phyloP scores from a whole-genome alignment of 2,888 invertebrate genomes.

The Altica lythri region DNA sequence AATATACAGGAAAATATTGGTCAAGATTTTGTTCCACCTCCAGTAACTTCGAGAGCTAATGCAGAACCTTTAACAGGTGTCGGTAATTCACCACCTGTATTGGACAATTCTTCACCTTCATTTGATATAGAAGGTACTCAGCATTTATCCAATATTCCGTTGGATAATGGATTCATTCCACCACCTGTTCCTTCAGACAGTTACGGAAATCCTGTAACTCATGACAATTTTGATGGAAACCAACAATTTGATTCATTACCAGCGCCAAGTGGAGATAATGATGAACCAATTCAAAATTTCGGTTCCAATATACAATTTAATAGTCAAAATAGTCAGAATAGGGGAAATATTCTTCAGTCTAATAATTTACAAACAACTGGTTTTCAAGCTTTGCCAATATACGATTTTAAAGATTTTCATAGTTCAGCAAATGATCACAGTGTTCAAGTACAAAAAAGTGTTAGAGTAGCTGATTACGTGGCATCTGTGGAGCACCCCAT shows the following conservation, averaged over 20 bases:
- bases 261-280: constrained; percentile 41
- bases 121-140: too few relatives aligned
- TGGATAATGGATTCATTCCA: constrained; percentile 17
- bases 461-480: constrained; percentile 70
- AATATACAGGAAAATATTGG: background rate
- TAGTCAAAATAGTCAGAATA: background rate
- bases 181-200: constrained; percentile 52
- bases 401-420: constrained; percentile 67
- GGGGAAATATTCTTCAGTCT: too few relatives aligned
- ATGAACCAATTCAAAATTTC: too few relatives aligned
- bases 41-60: constrained; percentile 16
- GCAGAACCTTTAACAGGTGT: background rate
- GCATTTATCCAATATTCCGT: constrained; percentile 24
- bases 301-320: background rate
- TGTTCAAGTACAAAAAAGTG: constrained; percentile 66
- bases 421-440: constrained; percentile 39
- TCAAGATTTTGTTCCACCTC: constrained; percentile 24
- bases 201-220: constrained; percentile 54
- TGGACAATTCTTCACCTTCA: constrained; percentile 9
- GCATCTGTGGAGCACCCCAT: constrained; percentile 75
- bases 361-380: too few relatives aligned
- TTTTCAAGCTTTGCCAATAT: constrained; percentile 50
- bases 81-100: background rate
- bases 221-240: constrained; percentile 47
- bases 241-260: constrained; percentile 45